phyloP scores from a whole-genome alignment of 1,140 invertebrate genomes.

The Drosophila equinoxialis region DNA sequence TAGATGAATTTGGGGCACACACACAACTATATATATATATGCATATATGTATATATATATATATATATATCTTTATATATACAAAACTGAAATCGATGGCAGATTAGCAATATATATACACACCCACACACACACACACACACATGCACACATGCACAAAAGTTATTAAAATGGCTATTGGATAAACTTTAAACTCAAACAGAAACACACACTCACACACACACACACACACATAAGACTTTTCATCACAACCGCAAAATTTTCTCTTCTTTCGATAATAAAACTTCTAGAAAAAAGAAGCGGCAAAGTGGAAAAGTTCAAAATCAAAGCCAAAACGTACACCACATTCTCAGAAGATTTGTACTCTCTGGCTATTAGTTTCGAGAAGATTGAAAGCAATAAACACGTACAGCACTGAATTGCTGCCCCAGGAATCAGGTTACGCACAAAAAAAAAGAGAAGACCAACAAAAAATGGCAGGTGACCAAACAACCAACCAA shows the following conservation, averaged over 20 bases:
- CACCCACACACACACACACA: constrained; percentile 13
- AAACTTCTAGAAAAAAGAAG: not conserved
- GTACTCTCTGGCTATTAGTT: constrained; percentile 43
- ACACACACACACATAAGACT: not conserved
- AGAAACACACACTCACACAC: not conserved
- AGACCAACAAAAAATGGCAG: not conserved
- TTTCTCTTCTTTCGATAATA: not conserved
- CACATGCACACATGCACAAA: constrained; percentile 25
- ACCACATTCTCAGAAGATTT: constrained; percentile 24
- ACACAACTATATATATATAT: constrained; percentile 37
- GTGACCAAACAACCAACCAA: not conserved
- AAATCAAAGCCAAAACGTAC: not conserved
- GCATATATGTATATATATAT: not conserved
- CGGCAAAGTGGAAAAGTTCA: constrained; percentile 6
- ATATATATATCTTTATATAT: constrained; percentile 4
- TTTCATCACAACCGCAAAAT: constrained; percentile 43
- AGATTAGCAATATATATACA: not conserved
- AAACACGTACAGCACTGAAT: constrained; percentile 58
- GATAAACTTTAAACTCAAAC: constrained; percentile 1
- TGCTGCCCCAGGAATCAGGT: constrained; percentile 43
- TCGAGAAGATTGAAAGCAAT: constrained; percentile 47
- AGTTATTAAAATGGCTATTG: constrained; percentile 6
- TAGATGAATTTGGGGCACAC: constrained; percentile 29
- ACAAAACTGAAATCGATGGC: not conserved
- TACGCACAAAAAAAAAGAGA: not conserved